Conservation (phyloP, 2,113 vertebrate genomes). For the Murina feae region DNA sequence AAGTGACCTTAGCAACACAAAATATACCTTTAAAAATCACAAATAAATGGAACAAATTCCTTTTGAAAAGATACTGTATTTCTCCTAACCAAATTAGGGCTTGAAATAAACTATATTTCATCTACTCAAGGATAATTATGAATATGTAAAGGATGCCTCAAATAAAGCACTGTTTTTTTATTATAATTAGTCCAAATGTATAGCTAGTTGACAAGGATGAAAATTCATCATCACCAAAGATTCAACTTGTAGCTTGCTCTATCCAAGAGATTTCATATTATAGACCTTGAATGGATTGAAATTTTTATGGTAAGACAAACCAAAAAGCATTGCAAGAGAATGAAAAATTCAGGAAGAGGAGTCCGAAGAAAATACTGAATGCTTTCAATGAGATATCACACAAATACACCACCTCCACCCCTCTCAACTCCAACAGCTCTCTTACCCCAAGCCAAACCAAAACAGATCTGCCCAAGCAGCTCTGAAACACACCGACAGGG, state of each 20-base stretch:
- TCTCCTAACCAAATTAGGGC: background rate
- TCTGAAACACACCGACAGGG: background rate
- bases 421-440: background rate
- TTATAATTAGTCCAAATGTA: background rate
- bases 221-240: background rate
- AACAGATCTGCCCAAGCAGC: background rate
- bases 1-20: background rate
- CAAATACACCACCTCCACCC: background rate
- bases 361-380: background rate
- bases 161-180: background rate
- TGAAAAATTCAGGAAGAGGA: background rate
- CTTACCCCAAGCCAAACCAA: background rate
- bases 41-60: background rate
- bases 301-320: background rate
- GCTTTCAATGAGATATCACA: background rate
- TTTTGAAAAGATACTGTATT: background rate
- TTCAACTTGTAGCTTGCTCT: background rate
- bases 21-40: background rate
- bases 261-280: background rate
- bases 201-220: background rate
- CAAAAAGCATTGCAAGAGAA: background rate
- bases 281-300: background rate
- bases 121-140: background rate
- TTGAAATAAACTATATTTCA: constrained; percentile 27
- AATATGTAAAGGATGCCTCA: background rate